Base-by-base conservation (phyloP, 2,888 invertebrate genomes). In the Agriopis marginaria region DNA sequence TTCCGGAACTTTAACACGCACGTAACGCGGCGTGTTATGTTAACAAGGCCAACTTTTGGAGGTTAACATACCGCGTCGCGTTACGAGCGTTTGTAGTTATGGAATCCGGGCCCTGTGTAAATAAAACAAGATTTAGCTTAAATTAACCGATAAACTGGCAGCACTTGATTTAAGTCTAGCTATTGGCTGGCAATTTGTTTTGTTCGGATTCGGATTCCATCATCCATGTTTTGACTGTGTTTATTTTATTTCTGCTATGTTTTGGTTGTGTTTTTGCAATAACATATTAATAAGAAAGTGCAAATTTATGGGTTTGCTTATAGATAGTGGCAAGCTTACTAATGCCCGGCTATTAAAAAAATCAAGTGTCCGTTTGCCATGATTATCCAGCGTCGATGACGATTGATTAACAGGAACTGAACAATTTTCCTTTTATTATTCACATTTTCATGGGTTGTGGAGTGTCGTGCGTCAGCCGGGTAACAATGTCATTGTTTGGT, bases 391-490 rank as follows among this genome's bases (percentile, higher is more conserved):
- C 72, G 66, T 65, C 79, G 84, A 86, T 86, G 86, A 85, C 83
- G 78, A 77, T 75, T 73, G 73, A 70, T 70, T 73, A 66, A 71
- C 70, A 70, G 70, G 64, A 72, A 72, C 54, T 14, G 62, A 56
- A 66, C 42, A n/a, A 66, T 62, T 69, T 71, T 68, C 32, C 47
- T 66, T 54, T 64, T 63, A 69, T 66, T 77, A 65, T 78, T 75
- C 68, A 68, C 53, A 72, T 89, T 92, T 32, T 89, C 81, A 94
- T 94, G 94, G 94, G 94, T 89, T 93, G 94, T 86, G 88, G 86
- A 72, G 88, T 89, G 81, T 92, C 94, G 71, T 90, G 90, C 77
- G 80, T 92, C 59, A 84, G 88, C 77, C 86, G 82, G 78, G 83
- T 87, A 78, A 90, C 86, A 73, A 91, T 94, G 92, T 89, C 90